Evolutionary conservation across 2,888 invertebrate genomes (phyloP).

Genomic region (Chouioia cunea): DNA sequence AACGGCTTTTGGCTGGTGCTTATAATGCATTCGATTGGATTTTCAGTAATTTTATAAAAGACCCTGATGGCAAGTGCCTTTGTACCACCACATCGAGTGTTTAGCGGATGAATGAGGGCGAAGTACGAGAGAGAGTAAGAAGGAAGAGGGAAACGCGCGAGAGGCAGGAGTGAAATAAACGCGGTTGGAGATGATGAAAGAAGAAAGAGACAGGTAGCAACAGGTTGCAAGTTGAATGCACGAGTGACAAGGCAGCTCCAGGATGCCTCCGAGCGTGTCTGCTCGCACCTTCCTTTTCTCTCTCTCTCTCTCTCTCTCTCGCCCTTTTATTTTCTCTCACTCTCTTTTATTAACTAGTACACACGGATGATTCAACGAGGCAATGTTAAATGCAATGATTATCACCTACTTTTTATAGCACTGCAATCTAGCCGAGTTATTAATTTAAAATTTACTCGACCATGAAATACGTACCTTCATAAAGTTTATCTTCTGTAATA

Average conservation of each 20-base stretch:
- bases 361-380: constrained; percentile 29
- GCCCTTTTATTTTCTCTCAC: background rate
- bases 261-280: constrained; percentile 42
- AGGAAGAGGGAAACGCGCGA: constrained; percentile 8
- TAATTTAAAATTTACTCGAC: background rate
- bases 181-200: constrained; percentile 46
- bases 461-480: background rate
- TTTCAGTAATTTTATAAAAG: background rate
- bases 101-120: constrained; percentile 11
- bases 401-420: constrained; percentile 5
- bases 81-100: constrained; percentile 38
- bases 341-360: constrained; percentile 12
- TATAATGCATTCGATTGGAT: constrained; percentile 37
- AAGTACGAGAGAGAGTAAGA: background rate
- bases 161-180: constrained; percentile 21
- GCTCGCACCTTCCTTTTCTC: constrained; percentile 2
- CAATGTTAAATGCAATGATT: background rate
- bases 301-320: constrained; percentile 4
- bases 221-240: constrained; percentile 67
- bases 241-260: constrained; percentile 58
- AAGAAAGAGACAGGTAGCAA: constrained; percentile 62
- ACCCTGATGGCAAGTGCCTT: constrained; percentile 13
- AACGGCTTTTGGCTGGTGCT: constrained; percentile 7
- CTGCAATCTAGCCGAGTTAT: background rate
- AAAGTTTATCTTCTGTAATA: constrained; percentile 16